These are phyloP conservation scores for Ceratotherium simum DNA, from an alignment of 2,113 vertebrate genomes.

Conservation along the genomic window DNA sequence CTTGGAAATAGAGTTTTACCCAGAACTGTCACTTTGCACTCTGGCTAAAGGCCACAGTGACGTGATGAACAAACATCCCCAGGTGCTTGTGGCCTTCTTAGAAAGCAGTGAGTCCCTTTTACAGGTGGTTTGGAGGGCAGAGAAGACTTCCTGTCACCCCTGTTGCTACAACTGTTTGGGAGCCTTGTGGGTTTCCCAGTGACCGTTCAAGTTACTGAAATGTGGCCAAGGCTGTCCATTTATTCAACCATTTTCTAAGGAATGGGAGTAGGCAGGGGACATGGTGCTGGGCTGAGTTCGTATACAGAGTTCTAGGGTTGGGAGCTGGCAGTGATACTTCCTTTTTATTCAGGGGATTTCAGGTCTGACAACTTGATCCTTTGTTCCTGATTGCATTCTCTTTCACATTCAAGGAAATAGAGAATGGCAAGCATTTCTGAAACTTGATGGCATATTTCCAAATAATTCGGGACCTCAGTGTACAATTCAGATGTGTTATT, in stretches of 20 bases:
- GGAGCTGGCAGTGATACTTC: neutral
- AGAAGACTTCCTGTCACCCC: neutral
- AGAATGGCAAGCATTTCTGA: neutral
- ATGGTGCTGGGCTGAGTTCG: neutral
- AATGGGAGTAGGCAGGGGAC: neutral
- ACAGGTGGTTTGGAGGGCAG: neutral
- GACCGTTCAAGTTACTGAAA: neutral
- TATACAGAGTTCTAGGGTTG: neutral
- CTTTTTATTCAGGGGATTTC: constrained; percentile 10
- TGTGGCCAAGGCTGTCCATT: neutral
- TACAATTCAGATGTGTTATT: constrained; percentile 19
- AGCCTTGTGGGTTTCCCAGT: neutral
- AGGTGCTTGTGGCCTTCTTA: constrained; percentile 8
- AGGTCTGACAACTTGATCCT: neutral
- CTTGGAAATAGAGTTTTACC: constrained; percentile 58
- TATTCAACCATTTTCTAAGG: constrained; percentile 41
- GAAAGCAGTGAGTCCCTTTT: constrained; percentile 48
- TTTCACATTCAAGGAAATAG: constrained; percentile 31
- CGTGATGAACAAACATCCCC: neutral
- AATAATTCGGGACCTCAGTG: neutral
- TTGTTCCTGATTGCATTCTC: neutral
- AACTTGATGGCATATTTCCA: neutral
- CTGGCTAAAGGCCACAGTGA: constrained; percentile 37
- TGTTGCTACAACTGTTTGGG: neutral
- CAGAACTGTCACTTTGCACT: constrained; percentile 43